Evolutionary conservation across 2,797 vertebrate species (phyloP).

Genomic region (Dryobates pubescens): DNA sequence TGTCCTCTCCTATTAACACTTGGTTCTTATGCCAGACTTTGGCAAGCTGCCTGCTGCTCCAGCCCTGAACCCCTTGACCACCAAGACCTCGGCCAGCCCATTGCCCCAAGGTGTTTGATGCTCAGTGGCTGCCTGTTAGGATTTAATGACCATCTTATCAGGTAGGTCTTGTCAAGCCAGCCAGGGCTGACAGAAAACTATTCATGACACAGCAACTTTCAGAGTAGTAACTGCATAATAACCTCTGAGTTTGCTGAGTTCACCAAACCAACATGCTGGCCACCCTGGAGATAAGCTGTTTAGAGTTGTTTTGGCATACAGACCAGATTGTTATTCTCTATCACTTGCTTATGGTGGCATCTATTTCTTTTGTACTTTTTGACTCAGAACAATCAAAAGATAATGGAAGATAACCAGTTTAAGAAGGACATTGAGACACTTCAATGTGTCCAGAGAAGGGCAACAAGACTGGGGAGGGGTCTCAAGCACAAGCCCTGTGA

Average conservation of each 20-base stretch:
- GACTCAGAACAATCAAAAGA: not conserved
- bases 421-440: no score
- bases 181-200: not conserved
- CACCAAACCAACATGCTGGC: not conserved
- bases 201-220: not conserved
- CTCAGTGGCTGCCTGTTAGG: not conserved
- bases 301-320: not conserved
- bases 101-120: not conserved
- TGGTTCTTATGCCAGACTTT: not conserved
- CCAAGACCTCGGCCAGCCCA: not conserved
- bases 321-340: not conserved
- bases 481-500: no score
- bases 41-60: not conserved
- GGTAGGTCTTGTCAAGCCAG: not conserved
- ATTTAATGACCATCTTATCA: not conserved
- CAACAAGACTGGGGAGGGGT: no score
- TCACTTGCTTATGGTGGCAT: not conserved
- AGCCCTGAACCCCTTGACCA: fast-evolving
- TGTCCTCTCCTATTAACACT: not conserved
- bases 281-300: not conserved
- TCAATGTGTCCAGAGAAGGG: no score
- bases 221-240: not conserved
- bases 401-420: not conserved
- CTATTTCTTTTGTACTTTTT: not conserved
- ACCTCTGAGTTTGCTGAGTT: not conserved